Base-by-base conservation (phyloP, 2,113 vertebrate genomes). In the Galemys pyrenaicus region DNA sequence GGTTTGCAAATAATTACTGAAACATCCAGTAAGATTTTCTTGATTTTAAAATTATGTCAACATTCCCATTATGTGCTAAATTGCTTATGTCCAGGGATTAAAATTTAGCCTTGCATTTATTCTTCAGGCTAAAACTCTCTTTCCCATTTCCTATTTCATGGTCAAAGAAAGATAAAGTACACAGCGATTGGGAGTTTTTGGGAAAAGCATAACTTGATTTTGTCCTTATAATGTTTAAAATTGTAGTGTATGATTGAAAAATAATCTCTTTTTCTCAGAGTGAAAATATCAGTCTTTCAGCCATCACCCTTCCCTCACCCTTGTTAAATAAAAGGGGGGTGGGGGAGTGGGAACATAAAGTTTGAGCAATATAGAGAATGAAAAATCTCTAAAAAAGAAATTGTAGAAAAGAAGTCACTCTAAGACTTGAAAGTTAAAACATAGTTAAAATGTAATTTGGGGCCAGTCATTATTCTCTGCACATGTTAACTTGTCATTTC, bases 1-100 rank as follows among this genome's bases (percentile, higher is more conserved):
- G 41, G 41, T 35, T 89, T 89, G 30, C 56, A 91, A 96, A 71
- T 89, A 92, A 95, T 64, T 77, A 74, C 22, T 16, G 22, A 95
- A 95, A n/a, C 24, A 82, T 32, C 58, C 35, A 62, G 8, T n/a
- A 91, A 54, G 41, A 70, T 3, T 3, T 37, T 92, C 44, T 41
- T 46, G 46, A 73, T 28, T 97, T 96, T 86, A 51, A 22, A 5
- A 1, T 30, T 26, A 5, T 35, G 35, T 82, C 70, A 96, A 46
- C 64, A 89, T 62, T 56, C 22, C 35, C 6, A 60, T 3, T 73
- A 51, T 68, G 0, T 73, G 49, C 13, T 88, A 46, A 94, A 51
- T 3, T 39, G 3, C 24, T 1, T 58, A 84, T 95, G 54, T 41
- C 17, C 70, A 68, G 17, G 1, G 20, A 68, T 95, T 95, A n/a